phyloP scores from a whole-genome alignment of 2,888 invertebrate species.

The Andrena camellia region DNA sequence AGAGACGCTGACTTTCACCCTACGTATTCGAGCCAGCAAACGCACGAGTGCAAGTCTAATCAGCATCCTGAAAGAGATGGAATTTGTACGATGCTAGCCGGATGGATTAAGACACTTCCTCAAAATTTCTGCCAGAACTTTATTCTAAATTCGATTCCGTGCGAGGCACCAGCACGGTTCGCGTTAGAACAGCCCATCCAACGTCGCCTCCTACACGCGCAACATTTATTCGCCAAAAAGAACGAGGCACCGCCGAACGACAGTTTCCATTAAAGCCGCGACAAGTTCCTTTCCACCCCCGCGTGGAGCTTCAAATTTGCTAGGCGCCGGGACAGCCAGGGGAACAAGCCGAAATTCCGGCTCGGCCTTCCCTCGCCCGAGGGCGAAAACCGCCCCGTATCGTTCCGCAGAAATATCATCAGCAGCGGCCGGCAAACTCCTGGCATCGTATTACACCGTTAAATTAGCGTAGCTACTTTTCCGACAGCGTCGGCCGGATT shows the following conservation, averaged over 20 bases:
- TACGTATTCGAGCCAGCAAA: neutral
- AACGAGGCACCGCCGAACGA: slow-evolving; percentile 16
- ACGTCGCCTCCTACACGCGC: neutral
- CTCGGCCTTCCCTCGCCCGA: neutral
- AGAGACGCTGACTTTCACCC: slow-evolving; percentile 16
- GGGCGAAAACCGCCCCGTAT: slow-evolving; percentile 5
- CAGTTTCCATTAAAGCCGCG: slow-evolving; percentile 20
- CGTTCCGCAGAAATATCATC: slow-evolving; percentile 55
- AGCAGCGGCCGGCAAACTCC: slow-evolving; percentile 27
- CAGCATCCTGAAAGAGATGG: slow-evolving; percentile 3
- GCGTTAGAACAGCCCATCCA: neutral
- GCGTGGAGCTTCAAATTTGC: neutral
- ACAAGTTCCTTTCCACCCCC: slow-evolving; percentile 4
- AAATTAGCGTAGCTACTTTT: slow-evolving; percentile 67
- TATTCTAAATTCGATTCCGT: too few relatives aligned
- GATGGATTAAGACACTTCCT: too few relatives aligned
- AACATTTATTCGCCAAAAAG: neutral
- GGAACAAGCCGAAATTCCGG: slow-evolving; percentile 17
- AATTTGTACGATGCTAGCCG: neutral
- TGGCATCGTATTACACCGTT: slow-evolving; percentile 56
- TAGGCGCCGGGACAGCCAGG: neutral
- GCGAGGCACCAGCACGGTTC: too few relatives aligned
- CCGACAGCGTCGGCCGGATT: slow-evolving; percentile 60
- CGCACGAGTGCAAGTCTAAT: neutral
- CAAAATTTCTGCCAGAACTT: too few relatives aligned